Evolutionary conservation across 2,113 vertebrate species (phyloP), one percentile per base, ranked within the genome.

Genomic region (Sebastes schlegelii): DNA sequence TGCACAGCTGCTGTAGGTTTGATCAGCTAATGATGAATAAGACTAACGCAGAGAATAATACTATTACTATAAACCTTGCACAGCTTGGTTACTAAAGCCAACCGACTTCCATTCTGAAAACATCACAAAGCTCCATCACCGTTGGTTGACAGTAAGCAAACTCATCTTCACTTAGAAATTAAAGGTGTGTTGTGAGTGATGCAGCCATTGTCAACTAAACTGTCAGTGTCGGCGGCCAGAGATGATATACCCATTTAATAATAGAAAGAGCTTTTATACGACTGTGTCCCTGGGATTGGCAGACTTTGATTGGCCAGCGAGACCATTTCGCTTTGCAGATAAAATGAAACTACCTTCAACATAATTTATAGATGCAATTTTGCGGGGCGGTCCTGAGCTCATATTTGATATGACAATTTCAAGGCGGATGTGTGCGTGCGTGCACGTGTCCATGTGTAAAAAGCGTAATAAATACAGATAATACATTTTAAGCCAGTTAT

Each of bases 281-380:
- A 69, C 74, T 57, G 43, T 80, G 84, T 89, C 88, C 68, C 72
- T 74, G 85, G 78, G 87, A 92, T 90, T 89, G 90, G 86, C 84
- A 85, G 78, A 66, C 74, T 93, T 75, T 93, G 89, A 95, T 93
- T 94, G 93, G 91, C 86, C 74, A 74, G 80, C 75, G 49, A 82
- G 87, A 79, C 87, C 86, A 83, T 91, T 91, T 92, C 72, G 71
- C 86, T 86, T 92, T 86, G 86, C 83, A 87, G 91, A 93, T 91
- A 92, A 93, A 94, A 94, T 91, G 72, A 93, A 93, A 93, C 88
- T 89, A 93, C 80, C 89, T 72, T 79, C 80, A 88, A 49, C 61
- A 81, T 94, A 92, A 95, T 95, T 95, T 94, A 94, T 92, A 84
- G 90, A 83, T 81, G 86, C 82, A 93, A 95, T 94, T 93, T 92